Conservation (phyloP, 2,797 vertebrate species). For the Varecia variegata region DNA sequence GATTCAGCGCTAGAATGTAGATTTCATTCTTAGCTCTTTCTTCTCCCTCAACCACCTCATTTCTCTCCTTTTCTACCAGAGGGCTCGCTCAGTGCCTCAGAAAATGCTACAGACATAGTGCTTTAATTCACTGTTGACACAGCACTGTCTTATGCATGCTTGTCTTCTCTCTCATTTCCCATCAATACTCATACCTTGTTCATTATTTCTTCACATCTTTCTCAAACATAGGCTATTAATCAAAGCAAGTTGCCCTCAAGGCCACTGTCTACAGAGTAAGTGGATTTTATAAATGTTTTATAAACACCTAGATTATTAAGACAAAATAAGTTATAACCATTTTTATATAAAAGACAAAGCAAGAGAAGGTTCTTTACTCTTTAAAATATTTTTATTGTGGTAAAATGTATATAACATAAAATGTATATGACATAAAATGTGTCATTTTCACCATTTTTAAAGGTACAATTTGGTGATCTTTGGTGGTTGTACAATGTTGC, state of each 20-base stretch:
- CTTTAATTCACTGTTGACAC: not conserved
- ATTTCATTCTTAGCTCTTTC: not conserved
- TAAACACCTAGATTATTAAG: not conserved
- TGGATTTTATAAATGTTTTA: not conserved
- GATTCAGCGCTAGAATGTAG: not conserved
- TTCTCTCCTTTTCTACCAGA: not conserved
- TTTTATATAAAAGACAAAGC: not conserved
- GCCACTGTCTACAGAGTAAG: not conserved
- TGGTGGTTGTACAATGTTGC: not conserved
- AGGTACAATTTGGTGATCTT: too few species aligned
- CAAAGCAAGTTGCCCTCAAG: not conserved
- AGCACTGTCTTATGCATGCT: not conserved
- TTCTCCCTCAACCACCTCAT: not conserved
- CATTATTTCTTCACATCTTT: not conserved
- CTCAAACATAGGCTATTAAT: not conserved
- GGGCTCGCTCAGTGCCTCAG: not conserved
- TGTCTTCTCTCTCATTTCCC: not conserved
- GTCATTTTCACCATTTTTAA: not conserved
- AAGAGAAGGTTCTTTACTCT: not conserved
- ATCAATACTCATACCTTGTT: not conserved
- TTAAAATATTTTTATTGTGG: not conserved
- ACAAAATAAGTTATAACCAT: not conserved
- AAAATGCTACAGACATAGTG: not conserved
- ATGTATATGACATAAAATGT: not conserved
- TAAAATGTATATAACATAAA: not conserved